Evolutionary conservation across 2,797 vertebrate species (phyloP).

Genomic region (Spinus olivaceus): DNA sequence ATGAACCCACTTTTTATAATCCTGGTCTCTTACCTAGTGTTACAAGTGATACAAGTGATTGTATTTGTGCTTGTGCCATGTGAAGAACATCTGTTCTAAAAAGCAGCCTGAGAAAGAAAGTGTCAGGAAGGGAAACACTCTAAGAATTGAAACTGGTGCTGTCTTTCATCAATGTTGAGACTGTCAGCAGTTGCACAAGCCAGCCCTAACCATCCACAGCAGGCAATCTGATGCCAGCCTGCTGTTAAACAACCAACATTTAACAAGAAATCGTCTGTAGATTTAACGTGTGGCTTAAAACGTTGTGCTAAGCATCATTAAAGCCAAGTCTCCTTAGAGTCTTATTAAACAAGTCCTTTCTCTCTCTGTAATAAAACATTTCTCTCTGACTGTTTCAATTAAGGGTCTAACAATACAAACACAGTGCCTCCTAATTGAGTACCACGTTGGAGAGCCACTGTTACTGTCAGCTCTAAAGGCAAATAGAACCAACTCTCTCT

Average conservation of each 20-base stretch:
- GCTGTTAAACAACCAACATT: constrained; percentile 73
- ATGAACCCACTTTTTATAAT: neutral
- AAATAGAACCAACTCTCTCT: neutral
- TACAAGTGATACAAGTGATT: neutral
- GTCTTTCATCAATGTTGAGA: constrained; percentile 63
- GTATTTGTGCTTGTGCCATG: neutral
- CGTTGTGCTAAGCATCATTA: constrained; percentile 70
- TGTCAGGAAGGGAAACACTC: constrained; percentile 50
- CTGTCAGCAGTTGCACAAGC: constrained; percentile 64
- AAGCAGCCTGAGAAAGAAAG: neutral
- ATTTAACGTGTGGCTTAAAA: constrained; percentile 66
- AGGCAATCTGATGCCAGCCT: constrained; percentile 70
- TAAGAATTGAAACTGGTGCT: constrained; percentile 49
- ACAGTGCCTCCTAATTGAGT: constrained; percentile 69
- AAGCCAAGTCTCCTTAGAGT: constrained; percentile 67
- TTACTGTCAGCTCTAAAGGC: constrained; percentile 39
- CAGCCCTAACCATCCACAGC: constrained; percentile 61
- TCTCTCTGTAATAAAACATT: constrained; percentile 67
- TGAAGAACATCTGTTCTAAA: neutral
- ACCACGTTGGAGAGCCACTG: constrained; percentile 2
- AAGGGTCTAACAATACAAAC: constrained; percentile 67
- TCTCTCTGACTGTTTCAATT: constrained; percentile 72
- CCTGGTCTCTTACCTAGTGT: neutral
- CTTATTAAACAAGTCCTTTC: constrained; percentile 66
- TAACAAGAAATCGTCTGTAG: constrained; percentile 67